Percentiles rank a stretch among this genome's conserved stretches.
Evolutionary conservation across 37 sponge, comb jelly and placozoan genomes (phyloP).

Genomic region (Oopsacas minuta): DNA sequence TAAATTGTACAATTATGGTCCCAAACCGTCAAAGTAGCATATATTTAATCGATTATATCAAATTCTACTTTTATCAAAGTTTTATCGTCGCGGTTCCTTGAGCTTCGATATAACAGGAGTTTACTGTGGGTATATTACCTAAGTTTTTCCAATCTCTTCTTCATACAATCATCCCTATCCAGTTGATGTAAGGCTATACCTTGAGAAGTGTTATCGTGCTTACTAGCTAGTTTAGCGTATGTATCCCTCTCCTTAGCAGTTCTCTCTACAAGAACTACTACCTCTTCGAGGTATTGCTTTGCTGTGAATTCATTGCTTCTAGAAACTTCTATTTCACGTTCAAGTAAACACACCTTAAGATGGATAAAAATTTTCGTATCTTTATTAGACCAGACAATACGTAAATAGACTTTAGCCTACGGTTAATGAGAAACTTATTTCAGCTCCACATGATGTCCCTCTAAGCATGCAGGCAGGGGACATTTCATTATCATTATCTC

Average conservation of each 20-base stretch:
- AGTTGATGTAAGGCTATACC: background rate
- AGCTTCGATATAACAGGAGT: background rate
- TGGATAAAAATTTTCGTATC: no score
- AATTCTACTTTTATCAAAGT: no score
- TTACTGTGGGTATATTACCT: background rate
- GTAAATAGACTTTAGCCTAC: no score
- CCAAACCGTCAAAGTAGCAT: no score
- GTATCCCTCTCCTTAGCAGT: background rate
- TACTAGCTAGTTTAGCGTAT: background rate
- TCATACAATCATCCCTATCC: background rate
- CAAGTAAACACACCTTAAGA: no score
- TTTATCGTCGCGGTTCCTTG: no score
- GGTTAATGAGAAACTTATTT: no score
- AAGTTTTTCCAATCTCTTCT: slow-evolving; percentile 11
- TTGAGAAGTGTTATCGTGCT: background rate
- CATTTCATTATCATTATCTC: no score
- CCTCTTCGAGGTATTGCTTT: background rate
- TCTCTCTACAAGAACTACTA: background rate
- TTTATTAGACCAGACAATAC: no score
- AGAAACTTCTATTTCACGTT: background rate
- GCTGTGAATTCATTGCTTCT: background rate
- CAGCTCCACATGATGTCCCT: no score
- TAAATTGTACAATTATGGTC: background rate
- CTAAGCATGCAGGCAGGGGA: no score
- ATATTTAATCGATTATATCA: no score